Base-by-base conservation (phyloP, 1,140 invertebrate genomes). In the Limonius californicus region DNA sequence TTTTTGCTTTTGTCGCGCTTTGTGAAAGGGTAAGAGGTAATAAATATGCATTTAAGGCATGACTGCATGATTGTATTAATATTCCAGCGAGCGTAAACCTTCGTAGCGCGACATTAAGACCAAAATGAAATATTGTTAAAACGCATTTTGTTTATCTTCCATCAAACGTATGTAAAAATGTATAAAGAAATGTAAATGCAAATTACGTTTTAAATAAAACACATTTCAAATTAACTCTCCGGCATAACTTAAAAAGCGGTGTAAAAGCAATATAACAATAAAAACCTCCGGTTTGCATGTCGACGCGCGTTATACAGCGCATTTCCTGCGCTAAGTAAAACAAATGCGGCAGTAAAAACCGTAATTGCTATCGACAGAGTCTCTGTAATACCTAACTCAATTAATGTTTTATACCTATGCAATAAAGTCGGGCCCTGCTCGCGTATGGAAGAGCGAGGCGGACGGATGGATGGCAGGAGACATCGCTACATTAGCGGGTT, bases 401-500 rank as follows among this genome's bases (percentile, higher is more conserved):
- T 61, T 61, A 64, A 57, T 57, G 59, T 65, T 61, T 61, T 59
- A 64, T 64, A n/a, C n/a, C n/a, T n/a, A 42, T 64, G 62, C 62
- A 56, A 19, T 50, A 16, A 50, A 50, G 15, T 50, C 14, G 45
- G 23, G n/a, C n/a, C n/a, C n/a, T n/a, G n/a, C n/a, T n/a, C 12
- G 14, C 15, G 54, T 55, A 55, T 18, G 18, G 4, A 15, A 55
- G 15, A 32, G 27, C 12, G 47, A 53, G 23, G 23, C 9, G 23
- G 23, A 27, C 23, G 23, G 23, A 27, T 27, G 35, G n/a, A 19
- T 42, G 18, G 16, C 14, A 7, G 35, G 15, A 58, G 61, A 60
- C 58, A 63, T 50, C 57, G 57, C 47, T 65, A 59, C 66, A 68
- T 70, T 70, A 70, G 61, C 66, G 62, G 59, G 57, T 64, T 65